Evolutionary conservation across 2,113 vertebrate genomes (phyloP).

Genomic region (Physeter macrocephalus): DNA sequence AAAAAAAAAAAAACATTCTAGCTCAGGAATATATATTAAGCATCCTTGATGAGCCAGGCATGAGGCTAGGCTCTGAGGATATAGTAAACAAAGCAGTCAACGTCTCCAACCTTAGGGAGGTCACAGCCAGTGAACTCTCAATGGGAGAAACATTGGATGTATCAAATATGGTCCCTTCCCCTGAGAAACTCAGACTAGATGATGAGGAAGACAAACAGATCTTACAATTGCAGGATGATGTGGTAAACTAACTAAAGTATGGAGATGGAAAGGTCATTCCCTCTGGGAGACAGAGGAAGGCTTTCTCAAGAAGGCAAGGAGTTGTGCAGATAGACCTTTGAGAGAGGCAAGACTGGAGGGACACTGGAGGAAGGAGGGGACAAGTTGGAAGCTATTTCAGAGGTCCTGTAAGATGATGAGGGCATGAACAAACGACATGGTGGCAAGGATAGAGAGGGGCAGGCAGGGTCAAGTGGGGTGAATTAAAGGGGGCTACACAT

Average conservation of each 20-base stretch:
- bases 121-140: background rate
- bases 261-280: background rate
- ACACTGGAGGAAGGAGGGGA: background rate
- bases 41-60: background rate
- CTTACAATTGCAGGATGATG: background rate
- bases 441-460: background rate
- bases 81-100: background rate
- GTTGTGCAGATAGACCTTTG: background rate
- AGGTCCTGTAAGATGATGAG: background rate
- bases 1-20: background rate
- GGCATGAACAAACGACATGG: background rate
- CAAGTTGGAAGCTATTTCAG: background rate
- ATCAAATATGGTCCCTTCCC: background rate
- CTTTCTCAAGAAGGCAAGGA: background rate
- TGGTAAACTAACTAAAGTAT: background rate
- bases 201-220: background rate
- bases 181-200: background rate
- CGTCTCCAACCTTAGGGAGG: background rate
- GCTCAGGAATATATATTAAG: background rate
- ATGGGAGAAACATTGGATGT: background rate
- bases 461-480: background rate
- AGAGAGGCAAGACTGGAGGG: background rate
- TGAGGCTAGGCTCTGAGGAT: background rate
- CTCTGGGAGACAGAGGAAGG: background rate
- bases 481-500: background rate